Evolutionary conservation across 2,797 vertebrate genomes (phyloP).

Genomic region (Takifugu ocellatus): DNA sequence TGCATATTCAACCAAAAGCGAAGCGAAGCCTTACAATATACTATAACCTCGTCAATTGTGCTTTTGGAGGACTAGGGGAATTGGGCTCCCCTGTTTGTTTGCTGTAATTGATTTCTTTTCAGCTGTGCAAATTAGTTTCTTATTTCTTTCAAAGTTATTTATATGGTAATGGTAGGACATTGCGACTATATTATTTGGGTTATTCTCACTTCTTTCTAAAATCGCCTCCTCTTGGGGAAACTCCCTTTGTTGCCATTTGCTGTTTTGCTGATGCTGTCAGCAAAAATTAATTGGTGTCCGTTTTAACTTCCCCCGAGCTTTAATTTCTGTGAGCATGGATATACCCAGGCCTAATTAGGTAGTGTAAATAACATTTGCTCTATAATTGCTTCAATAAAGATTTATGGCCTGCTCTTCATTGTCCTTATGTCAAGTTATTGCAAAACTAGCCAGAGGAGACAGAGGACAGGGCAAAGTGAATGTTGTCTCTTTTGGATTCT

Average conservation of each 20-base stretch:
- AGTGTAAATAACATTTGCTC: conserved; percentile 76
- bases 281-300: conserved; percentile 76
- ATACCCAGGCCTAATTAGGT: conserved; percentile 67
- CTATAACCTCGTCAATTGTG: conserved; percentile 50
- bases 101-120: conserved; percentile 74
- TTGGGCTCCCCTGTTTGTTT: conserved; percentile 55
- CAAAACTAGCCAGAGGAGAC: conserved; percentile 48
- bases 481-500: not conserved
- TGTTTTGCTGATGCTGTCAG: conserved; percentile 72
- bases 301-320: conserved; percentile 70
- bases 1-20: conserved; percentile 55
- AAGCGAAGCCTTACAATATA: conserved; percentile 52
- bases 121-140: conserved; percentile 68
- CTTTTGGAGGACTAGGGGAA: conserved; percentile 56
- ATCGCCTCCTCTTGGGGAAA: conserved; percentile 62
- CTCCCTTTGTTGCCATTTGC: conserved; percentile 68
- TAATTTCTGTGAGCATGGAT: conserved; percentile 61
- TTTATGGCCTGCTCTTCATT: conserved; percentile 67
- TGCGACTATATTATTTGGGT: conserved; percentile 64
- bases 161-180: conserved; percentile 71
- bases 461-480: conserved; percentile 30
- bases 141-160: conserved; percentile 74
- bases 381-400: conserved; percentile 78
- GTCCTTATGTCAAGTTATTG: conserved; percentile 65
- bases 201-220: conserved; percentile 69